Percentiles rank a stretch among this genome's conserved stretches.
phyloP scores from a whole-genome alignment of 2,797 vertebrate species.

The Microtus obscurus region DNA sequence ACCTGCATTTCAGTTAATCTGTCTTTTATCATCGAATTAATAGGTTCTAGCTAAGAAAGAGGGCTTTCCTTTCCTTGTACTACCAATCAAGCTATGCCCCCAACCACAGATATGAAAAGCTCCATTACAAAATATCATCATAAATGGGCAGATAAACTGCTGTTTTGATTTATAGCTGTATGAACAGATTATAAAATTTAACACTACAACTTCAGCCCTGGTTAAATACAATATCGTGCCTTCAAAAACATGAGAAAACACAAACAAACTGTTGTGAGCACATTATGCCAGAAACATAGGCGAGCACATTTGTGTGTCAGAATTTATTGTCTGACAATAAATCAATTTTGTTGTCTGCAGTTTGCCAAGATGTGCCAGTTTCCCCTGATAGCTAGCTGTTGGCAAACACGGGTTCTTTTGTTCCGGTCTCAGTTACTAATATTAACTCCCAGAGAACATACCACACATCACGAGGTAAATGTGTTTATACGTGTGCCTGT shows the following conservation, averaged over 20 bases:
- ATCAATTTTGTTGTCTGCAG: background rate
- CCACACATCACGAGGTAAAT: background rate
- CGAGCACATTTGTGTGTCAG: background rate
- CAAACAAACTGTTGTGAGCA: background rate
- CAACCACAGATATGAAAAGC: background rate
- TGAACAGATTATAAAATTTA: background rate
- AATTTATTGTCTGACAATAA: background rate
- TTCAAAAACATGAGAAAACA: background rate
- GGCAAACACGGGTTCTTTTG: background rate
- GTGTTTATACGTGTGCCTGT: background rate
- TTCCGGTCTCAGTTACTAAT: background rate
- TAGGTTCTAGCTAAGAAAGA: background rate
- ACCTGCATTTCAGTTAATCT: background rate
- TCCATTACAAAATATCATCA: background rate
- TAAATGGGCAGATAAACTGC: background rate
- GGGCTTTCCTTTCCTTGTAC: background rate
- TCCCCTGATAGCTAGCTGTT: background rate
- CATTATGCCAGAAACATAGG: background rate
- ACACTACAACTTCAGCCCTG: background rate
- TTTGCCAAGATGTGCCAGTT: background rate
- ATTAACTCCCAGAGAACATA: background rate
- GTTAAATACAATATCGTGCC: background rate
- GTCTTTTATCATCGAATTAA: background rate
- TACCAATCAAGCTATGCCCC: background rate
- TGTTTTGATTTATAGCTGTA: background rate